phyloP scores from a whole-genome alignment of 2,888 invertebrate genomes.

The Electrophaes corylata region DNA sequence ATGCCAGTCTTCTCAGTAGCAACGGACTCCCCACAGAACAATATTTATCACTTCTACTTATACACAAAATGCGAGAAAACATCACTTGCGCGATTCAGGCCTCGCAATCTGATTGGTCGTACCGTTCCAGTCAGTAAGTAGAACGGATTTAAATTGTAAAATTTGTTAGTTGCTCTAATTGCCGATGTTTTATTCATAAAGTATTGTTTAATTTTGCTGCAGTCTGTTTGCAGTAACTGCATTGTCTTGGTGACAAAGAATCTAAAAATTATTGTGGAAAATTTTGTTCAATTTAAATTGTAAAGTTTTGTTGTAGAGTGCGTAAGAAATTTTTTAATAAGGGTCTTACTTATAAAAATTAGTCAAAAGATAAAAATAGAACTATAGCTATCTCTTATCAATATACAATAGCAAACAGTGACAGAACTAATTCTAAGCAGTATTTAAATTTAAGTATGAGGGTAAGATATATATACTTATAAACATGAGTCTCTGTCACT shows the following conservation, averaged over 20 bases:
- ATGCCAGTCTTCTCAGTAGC: conserved; percentile 77
- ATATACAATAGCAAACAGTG: too few relatives aligned
- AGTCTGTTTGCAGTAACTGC: conserved; percentile 19
- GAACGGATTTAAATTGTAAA: conserved; percentile 30
- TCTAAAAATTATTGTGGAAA: not conserved
- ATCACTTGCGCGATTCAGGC: conserved; percentile 59
- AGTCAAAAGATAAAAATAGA: too few relatives aligned
- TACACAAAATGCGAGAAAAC: conserved; percentile 45
- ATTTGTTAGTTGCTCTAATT: conserved; percentile 29
- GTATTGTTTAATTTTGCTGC: conserved; percentile 20
- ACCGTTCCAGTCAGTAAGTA: conserved; percentile 44
- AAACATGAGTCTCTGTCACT: too few relatives aligned
- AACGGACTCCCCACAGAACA: conserved; percentile 68
- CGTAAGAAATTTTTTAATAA: too few relatives aligned
- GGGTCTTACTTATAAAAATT: too few relatives aligned
- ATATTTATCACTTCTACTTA: conserved; percentile 36
- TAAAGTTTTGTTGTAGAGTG: too few relatives aligned
- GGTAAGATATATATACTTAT: too few relatives aligned
- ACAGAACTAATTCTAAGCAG: too few relatives aligned
- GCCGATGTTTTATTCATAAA: conserved; percentile 31
- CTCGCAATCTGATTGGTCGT: conserved; percentile 52
- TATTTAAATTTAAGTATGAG: too few relatives aligned
- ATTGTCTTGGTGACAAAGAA: conserved; percentile 17
- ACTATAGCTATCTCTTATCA: too few relatives aligned
- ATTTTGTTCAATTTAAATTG: not conserved